Percentiles rank a stretch among this genome's conserved stretches.
phyloP scores from a whole-genome alignment of 2,888 invertebrate genomes.

The Hanleya hanleyi region DNA sequence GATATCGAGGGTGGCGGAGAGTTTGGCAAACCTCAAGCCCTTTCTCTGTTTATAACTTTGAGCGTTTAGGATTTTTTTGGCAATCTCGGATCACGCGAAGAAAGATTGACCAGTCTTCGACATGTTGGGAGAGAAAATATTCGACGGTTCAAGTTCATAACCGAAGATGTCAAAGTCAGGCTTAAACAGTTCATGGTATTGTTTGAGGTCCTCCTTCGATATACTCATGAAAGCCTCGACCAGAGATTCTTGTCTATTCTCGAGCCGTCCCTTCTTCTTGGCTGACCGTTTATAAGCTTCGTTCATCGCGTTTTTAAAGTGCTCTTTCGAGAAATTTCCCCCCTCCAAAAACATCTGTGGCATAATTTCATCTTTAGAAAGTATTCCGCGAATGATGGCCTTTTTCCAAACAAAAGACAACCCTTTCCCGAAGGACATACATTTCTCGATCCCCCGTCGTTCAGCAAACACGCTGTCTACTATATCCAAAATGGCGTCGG shows the following conservation, averaged over 20 bases:
- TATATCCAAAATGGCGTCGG: not conserved
- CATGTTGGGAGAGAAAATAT: too few species aligned
- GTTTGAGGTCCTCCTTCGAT: not conserved
- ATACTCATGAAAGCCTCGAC: not conserved
- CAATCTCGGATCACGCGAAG: too few species aligned
- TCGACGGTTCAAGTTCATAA: not conserved
- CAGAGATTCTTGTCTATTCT: not conserved
- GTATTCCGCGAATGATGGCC: not conserved
- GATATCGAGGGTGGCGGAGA: too few species aligned
- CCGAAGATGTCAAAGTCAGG: conserved; percentile 10
- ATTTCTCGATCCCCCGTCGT: not conserved
- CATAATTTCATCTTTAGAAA: not conserved
- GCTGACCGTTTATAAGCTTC: not conserved
- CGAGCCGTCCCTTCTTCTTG: not conserved
- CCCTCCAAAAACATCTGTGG: not conserved
- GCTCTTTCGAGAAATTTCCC: not conserved
- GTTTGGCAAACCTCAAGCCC: too few species aligned
- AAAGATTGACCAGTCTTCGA: too few species aligned
- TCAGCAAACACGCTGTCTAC: not conserved
- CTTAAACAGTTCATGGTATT: not conserved
- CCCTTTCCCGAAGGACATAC: not conserved
- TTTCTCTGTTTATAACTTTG: too few species aligned
- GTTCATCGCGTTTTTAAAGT: not conserved
- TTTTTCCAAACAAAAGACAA: not conserved
- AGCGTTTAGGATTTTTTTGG: too few species aligned